Conservation (phyloP, 2,113 vertebrate genomes). For the Agapornis roseicollis region DNA sequence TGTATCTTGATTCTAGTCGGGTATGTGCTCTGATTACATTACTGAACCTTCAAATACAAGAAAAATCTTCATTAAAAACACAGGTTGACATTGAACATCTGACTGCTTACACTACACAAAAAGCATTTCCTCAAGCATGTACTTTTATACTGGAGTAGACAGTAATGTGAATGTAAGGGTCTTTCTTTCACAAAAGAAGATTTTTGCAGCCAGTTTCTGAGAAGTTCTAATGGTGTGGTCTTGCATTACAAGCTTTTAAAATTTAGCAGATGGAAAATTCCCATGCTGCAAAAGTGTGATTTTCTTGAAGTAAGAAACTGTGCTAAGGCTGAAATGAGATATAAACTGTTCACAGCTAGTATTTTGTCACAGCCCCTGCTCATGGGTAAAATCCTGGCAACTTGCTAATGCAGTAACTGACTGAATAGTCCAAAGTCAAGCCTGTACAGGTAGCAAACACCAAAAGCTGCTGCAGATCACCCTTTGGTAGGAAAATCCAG, state of each 20-base stretch:
- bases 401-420: neutral
- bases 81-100: neutral
- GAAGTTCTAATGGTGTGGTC: neutral
- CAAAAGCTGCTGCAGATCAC: neutral
- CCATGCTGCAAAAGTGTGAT: neutral
- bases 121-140: neutral
- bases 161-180: neutral
- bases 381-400: neutral
- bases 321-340: neutral
- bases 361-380: neutral
- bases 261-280: neutral
- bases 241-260: neutral
- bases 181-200: neutral
- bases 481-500: neutral
- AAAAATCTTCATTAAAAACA: neutral
- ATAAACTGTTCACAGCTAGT: neutral
- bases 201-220: neutral
- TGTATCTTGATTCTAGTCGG: conserved; percentile 96
- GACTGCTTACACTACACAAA: neutral
- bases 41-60: conserved; percentile 76
- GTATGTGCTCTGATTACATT: conserved; percentile 91
- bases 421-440: neutral
- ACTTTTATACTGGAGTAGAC: neutral
- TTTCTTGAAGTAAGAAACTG: neutral
- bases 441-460: neutral